Percentiles rank a stretch among this genome's conserved stretches.
Conservation (phyloP, 2,888 invertebrate genomes). For the Electrophaes corylata region DNA sequence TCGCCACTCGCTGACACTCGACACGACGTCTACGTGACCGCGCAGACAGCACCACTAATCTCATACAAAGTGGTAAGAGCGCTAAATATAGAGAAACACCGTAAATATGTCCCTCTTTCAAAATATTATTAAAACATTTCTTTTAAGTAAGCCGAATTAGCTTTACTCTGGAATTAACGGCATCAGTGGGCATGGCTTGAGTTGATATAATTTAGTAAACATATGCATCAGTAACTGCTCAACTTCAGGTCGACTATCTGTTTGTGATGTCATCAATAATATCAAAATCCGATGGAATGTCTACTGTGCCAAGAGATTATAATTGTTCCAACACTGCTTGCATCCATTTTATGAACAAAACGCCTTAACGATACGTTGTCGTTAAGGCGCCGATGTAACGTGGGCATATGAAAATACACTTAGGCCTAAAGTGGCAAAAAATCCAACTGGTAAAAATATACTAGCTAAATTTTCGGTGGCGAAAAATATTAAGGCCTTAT, state of each 20-base stretch:
- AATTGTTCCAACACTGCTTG: too few species aligned
- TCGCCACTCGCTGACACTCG: constrained; percentile 62
- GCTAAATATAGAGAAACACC: constrained; percentile 50
- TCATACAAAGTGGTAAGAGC: constrained; percentile 53
- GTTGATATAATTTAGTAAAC: too few species aligned
- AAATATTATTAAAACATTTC: neutral
- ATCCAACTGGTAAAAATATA: constrained; percentile 2
- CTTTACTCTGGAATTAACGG: neutral
- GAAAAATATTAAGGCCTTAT: constrained; percentile 45
- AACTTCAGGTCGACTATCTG: too few species aligned
- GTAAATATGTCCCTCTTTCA: constrained; percentile 24
- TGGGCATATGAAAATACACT: neutral
- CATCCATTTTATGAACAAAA: too few species aligned
- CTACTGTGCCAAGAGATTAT: too few species aligned
- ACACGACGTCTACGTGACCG: constrained; percentile 75
- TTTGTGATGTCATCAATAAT: too few species aligned
- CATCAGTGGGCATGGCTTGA: too few species aligned
- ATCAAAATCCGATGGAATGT: too few species aligned
- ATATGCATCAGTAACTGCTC: too few species aligned
- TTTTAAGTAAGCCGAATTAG: neutral
- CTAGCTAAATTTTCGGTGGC: constrained; percentile 36
- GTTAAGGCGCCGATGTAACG: neutral
- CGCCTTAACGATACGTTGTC: too few species aligned
- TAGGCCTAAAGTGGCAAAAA: neutral
- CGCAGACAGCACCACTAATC: constrained; percentile 77